Evolutionary conservation across 2,888 invertebrate genomes (phyloP).

Genomic region (Agrotis puta): DNA sequence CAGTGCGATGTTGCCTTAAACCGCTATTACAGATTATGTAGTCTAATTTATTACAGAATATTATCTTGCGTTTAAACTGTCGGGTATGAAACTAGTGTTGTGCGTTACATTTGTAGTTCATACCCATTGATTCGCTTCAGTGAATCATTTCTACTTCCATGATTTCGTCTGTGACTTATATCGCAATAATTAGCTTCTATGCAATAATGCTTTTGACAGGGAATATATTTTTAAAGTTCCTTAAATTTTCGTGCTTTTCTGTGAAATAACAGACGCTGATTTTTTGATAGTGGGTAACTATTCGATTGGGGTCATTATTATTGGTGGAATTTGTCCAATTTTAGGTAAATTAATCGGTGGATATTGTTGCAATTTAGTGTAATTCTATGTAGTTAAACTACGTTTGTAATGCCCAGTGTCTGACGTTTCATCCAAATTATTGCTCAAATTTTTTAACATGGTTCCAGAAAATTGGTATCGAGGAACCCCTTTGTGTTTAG

Average conservation of each 20-base stretch:
- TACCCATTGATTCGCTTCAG: slow-evolving; percentile 11
- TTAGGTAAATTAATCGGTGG: slow-evolving; percentile 41
- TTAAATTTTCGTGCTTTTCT: slow-evolving; percentile 31
- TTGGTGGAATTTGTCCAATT: slow-evolving; percentile 37
- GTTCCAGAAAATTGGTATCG: slow-evolving; percentile 38
- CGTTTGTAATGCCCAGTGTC: slow-evolving; percentile 70
- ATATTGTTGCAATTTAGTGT: slow-evolving; percentile 61
- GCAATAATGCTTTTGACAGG: slow-evolving; percentile 38
- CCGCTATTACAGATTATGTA: slow-evolving; percentile 29
- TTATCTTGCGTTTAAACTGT: slow-evolving; percentile 18
- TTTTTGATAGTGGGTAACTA: slow-evolving; percentile 39
- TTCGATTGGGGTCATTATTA: slow-evolving; percentile 43
- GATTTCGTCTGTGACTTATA: slow-evolving; percentile 18
- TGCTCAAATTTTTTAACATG: slow-evolving; percentile 67
- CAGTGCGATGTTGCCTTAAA: slow-evolving; percentile 25
- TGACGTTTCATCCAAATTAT: slow-evolving; percentile 65
- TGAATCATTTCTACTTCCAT: slow-evolving; percentile 20
- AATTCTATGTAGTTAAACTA: slow-evolving; percentile 70
- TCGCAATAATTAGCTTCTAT: slow-evolving; percentile 56
- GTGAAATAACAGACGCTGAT: slow-evolving; percentile 33
- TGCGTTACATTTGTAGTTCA: slow-evolving; percentile 8
- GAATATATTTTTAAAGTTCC: slow-evolving; percentile 44
- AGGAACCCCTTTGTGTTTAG: slow-evolving; percentile 53
- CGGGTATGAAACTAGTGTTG: slow-evolving; percentile 34
- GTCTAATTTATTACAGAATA: slow-evolving; percentile 16